Conservation (phyloP, 2,797 vertebrate genomes). For the Morus bassanus region DNA sequence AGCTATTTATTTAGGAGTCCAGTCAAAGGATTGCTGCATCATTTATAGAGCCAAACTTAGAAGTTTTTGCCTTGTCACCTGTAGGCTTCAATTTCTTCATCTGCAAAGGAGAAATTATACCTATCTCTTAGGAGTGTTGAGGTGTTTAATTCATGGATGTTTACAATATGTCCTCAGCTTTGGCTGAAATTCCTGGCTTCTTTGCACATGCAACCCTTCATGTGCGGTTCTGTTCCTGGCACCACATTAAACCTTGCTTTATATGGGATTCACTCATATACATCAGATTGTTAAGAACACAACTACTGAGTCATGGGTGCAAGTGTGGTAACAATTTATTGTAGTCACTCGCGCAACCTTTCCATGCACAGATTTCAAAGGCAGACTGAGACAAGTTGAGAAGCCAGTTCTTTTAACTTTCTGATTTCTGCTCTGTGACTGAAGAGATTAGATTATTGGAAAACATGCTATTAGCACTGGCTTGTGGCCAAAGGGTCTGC, state of each 20-base stretch:
- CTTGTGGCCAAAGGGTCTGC: constrained; percentile 31
- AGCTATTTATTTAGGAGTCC: not conserved
- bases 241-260: not conserved
- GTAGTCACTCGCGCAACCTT: not conserved
- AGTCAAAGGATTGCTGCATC: not conserved
- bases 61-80: not conserved
- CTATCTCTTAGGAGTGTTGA: not conserved
- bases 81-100: not conserved
- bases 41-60: not conserved
- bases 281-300: not conserved
- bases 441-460: constrained; percentile 60
- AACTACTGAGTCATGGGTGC: not conserved
- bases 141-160: constrained; percentile 9
- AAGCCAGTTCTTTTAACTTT: constrained; percentile 38
- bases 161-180: not conserved
- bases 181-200: constrained; percentile 32
- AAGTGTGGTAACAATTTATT: constrained; percentile 26
- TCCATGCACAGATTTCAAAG: constrained; percentile 6
- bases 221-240: not conserved
- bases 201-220: not conserved
- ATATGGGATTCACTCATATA: not conserved
- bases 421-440: constrained; percentile 33
- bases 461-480: constrained; percentile 45
- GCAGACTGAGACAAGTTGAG: not conserved
- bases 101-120: not conserved